A percentile compares a stretch with the other conserved stretches of the same genome.
These are phyloP conservation scores for Drosophila kambysellisi DNA, from an alignment of 2,888 invertebrate species.

Conservation along the genomic window DNA sequence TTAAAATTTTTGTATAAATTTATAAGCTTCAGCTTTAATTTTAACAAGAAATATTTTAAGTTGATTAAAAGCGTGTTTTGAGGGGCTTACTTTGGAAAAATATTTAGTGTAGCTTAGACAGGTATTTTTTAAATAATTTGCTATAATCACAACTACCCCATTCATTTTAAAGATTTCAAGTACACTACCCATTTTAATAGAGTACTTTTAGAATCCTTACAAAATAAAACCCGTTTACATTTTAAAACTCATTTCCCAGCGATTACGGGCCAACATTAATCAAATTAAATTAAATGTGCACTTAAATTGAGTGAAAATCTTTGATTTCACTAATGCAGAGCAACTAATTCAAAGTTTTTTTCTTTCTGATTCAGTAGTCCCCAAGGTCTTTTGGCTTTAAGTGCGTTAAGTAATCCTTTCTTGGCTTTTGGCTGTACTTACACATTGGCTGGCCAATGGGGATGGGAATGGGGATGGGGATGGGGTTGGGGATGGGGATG, in stretches of 20 bases:
- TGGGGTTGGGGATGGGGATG: neutral
- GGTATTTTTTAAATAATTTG: no score
- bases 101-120: neutral
- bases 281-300: neutral
- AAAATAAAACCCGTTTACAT: neutral
- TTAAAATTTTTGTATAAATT: neutral
- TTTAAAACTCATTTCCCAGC: neutral
- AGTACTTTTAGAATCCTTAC: neutral
- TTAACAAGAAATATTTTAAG: neutral
- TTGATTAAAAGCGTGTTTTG: neutral
- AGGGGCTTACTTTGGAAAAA: neutral
- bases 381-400: slow-evolving; percentile 6
- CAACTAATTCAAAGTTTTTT: neutral
- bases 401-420: slow-evolving; percentile 45
- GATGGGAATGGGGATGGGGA: neutral
- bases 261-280: neutral
- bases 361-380: neutral
- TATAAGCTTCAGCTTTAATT: neutral
- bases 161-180: neutral
- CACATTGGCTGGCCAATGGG: slow-evolving; percentile 26
- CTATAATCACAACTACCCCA: neutral
- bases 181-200: no score
- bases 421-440: slow-evolving; percentile 19
- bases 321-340: neutral
- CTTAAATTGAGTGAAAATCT: slow-evolving; percentile 1